phyloP scores from a whole-genome alignment of 2,888 invertebrate genomes.

The Pardosa pseudoannulata region DNA sequence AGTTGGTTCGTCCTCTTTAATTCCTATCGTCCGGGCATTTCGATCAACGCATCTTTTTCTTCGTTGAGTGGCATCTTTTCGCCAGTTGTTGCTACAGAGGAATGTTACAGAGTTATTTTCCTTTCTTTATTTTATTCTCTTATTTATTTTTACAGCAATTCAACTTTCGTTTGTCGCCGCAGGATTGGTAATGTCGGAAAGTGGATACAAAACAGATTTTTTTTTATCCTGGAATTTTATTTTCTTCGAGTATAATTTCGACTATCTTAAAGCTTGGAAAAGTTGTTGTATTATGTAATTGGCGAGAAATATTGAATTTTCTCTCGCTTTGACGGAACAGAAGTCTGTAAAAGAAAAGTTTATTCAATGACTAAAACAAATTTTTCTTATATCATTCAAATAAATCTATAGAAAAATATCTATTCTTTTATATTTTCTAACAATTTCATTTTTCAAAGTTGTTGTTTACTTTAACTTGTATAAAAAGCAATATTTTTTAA shows the following conservation, averaged over 20 bases:
- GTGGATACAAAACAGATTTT: not conserved
- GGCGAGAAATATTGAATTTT: too few relatives aligned
- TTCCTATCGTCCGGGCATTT: constrained; percentile 42
- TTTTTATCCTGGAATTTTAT: not conserved
- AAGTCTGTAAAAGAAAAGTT: too few relatives aligned
- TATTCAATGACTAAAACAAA: too few relatives aligned
- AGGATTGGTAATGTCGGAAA: not conserved
- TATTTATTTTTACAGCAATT: not conserved
- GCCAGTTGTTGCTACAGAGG: not conserved
- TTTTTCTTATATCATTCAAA: too few relatives aligned
- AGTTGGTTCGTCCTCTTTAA: constrained; percentile 52
- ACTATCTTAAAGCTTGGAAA: not conserved
- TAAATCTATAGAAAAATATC: too few relatives aligned
- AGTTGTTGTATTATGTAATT: too few relatives aligned
- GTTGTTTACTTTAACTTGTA: too few relatives aligned
- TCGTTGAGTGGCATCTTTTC: not conserved
- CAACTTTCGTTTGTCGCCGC: not conserved
- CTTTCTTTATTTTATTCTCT: not conserved
- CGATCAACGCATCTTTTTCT: not conserved
- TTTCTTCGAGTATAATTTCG: not conserved
- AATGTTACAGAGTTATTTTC: not conserved
- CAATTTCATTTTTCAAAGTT: too few relatives aligned
- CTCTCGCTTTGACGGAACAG: too few relatives aligned
- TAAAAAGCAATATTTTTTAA: too few relatives aligned
- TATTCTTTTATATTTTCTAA: too few relatives aligned